Base-by-base conservation (phyloP, 1,140 invertebrate species). In the Drosophila paulistorum region DNA sequence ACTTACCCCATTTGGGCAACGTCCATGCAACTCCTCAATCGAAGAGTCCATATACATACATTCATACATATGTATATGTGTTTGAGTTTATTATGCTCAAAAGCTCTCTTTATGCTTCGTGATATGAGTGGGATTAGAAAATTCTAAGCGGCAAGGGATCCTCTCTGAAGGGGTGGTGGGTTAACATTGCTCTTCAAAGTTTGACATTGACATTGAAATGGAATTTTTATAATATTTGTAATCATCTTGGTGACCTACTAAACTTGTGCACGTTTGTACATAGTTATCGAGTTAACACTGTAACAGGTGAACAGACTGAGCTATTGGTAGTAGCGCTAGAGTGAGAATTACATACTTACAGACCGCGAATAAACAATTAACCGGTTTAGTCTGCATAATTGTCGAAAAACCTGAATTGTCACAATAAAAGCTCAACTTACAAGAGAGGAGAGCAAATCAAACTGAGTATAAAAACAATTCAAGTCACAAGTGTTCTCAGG, bases 331-430 rank as follows among this genome's bases (percentile, higher is more conserved):
- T 71, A 72, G 20, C 63, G 30, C 17, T n/a, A 23, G 35, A 4
- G 13, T 48, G 33, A 10, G 57, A 20, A 39, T 59, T 59, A 17
- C 14, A 37, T 58, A 58, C 30, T 58, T 37, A 59, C 57, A 59
- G 37, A 17, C 35, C 57, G 14, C 33, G 26, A 42, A 68, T 57
- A 59, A 58, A 55, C 57, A 71, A 74, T 74, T 69, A 86, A 85
- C 81, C 74, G 81, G 81, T 85, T 84, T 68, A 41, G 55, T 13
- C 33, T 42, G 42, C 54, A 67, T 39, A 62, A 64, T 71, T 66
- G 45, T 41, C 72, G 45, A 51, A 45, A 76, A 78, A 82, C 76
- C 58, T 42, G 79, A 69, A 79, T 54, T 65, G 62, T 37, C 33
- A 61, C 45, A 61, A 54, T n/a, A 37, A 14, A 39, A 11, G 17